phyloP scores from a whole-genome alignment of 2,888 invertebrate species.

The Achlya flavicornis region DNA sequence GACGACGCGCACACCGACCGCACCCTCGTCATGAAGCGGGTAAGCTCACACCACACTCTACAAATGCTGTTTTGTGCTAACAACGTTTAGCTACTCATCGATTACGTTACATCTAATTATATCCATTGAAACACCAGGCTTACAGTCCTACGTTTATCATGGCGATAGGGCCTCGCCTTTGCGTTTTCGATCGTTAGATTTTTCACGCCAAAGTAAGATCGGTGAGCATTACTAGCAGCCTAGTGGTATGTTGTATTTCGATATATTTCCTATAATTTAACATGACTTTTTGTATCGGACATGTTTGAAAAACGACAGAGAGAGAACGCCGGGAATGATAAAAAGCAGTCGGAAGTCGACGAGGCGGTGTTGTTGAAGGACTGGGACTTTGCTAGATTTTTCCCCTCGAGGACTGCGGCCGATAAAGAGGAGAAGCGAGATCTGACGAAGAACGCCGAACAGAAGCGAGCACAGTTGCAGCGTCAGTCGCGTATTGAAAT shows the following conservation, averaged over 20 bases:
- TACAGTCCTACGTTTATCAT: slow-evolving; percentile 18
- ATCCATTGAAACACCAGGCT: slow-evolving; percentile 14
- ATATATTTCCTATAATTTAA: slow-evolving; percentile 61
- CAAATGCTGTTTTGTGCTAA: slow-evolving; percentile 31
- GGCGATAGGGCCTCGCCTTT: slow-evolving; percentile 24
- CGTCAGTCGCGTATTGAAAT: slow-evolving; percentile 76
- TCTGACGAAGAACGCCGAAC: slow-evolving; percentile 70
- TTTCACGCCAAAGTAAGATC: slow-evolving; percentile 81
- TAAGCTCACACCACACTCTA: slow-evolving; percentile 78
- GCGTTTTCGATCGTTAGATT: slow-evolving; percentile 34
- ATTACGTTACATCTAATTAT: slow-evolving; percentile 19
- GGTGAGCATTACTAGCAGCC: slow-evolving; percentile 66
- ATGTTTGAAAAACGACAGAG: slow-evolving; percentile 72
- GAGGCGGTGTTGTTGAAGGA: slow-evolving; percentile 92
- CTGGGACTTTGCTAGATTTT: slow-evolving; percentile 94
- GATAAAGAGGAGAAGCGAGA: slow-evolving; percentile 59
- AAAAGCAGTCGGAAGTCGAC: slow-evolving; percentile 85
- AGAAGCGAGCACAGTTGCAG: slow-evolving; percentile 68
- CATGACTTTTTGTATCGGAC: slow-evolving; percentile 76
- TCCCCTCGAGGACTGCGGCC: slow-evolving; percentile 82
- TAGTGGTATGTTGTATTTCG: slow-evolving; percentile 33
- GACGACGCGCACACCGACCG: slow-evolving; percentile 92
- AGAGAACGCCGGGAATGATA: slow-evolving; percentile 69
- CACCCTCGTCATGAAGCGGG: slow-evolving; percentile 96
- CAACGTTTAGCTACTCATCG: slow-evolving; percentile 21